Percentiles rank a stretch among this genome's conserved stretches.
phyloP scores from a whole-genome alignment of 2,797 vertebrate species.

The Smutsia gigantea region DNA sequence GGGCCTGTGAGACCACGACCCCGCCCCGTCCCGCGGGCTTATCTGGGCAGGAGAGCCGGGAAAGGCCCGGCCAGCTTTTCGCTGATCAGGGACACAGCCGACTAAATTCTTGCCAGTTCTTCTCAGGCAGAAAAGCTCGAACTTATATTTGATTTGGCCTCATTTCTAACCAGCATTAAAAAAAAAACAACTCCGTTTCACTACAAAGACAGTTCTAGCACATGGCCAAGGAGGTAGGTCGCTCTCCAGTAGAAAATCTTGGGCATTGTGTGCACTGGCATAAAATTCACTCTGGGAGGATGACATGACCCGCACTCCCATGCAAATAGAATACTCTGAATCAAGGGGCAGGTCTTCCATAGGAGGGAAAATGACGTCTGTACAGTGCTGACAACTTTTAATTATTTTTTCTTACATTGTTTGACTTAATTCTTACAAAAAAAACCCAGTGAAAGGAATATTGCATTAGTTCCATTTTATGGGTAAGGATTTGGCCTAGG shows the following conservation, averaged over 20 bases:
- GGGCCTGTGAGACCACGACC: accelerated
- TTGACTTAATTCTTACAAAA: constrained; percentile 29
- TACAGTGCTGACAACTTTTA: neutral
- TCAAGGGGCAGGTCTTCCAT: neutral
- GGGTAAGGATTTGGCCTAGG: neutral
- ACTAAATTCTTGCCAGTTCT: neutral
- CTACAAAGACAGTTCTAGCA: neutral
- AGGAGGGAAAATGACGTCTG: no score
- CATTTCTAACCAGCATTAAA: constrained; percentile 59
- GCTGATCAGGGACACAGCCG: neutral
- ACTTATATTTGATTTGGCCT: constrained; percentile 73
- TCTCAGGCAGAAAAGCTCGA: constrained; percentile 45
- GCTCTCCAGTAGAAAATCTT: neutral
- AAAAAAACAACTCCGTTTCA: neutral
- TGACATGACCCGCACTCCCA: neutral
- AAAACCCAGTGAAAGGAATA: neutral
- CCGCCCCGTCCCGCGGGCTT: neutral
- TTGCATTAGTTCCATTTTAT: neutral
- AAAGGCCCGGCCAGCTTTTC: neutral
- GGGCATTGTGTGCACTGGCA: neutral
- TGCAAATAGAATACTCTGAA: neutral
- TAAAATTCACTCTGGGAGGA: neutral
- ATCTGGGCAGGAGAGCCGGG: neutral
- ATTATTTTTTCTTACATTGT: neutral
- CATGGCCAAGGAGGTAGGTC: neutral